A percentile compares a stretch with the other conserved stretches of the same genome.
Conservation (phyloP, 2,888 invertebrate species). For the Pteria penguin region DNA sequence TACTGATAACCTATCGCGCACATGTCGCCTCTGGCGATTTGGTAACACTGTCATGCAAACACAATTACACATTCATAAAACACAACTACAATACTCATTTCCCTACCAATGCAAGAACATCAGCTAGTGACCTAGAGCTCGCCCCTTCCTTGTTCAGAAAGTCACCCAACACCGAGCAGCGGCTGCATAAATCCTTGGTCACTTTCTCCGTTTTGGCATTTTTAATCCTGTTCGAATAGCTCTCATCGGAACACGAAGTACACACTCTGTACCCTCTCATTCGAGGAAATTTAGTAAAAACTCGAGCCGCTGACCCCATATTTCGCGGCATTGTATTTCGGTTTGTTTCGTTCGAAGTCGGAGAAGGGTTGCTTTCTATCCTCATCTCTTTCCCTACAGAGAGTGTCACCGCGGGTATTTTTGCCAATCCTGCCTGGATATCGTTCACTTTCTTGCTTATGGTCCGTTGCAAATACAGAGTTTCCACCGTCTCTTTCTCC, state of each 20-base stretch:
- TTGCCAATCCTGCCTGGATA: not conserved
- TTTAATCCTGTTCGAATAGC: conserved; percentile 34
- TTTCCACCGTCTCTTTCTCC: conserved; percentile 34
- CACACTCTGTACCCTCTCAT: conserved; percentile 57
- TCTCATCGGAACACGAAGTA: conserved; percentile 44
- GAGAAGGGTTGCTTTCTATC: not conserved
- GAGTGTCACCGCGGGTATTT: not conserved
- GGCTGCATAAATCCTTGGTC: conserved; percentile 22
- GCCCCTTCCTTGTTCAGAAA: too few species aligned
- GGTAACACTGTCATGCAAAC: too few species aligned
- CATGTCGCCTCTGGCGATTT: too few species aligned
- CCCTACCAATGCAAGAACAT: conserved; percentile 62
- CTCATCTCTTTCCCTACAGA: not conserved
- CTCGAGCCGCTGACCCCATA: not conserved
- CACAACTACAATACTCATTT: too few species aligned
- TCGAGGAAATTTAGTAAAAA: conserved; percentile 41
- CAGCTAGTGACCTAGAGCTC: conserved; percentile 55
- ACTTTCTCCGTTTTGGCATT: conserved; percentile 14
- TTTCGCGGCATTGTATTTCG: too few species aligned
- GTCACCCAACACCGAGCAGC: too few species aligned
- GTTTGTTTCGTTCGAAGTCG: too few species aligned
- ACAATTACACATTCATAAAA: too few species aligned
- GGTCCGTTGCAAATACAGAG: conserved; percentile 48
- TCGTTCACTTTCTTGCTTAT: conserved; percentile 42
- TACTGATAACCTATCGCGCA: too few species aligned